phyloP scores from a whole-genome alignment of 2,797 vertebrate genomes.

The Podargus strigoides region DNA sequence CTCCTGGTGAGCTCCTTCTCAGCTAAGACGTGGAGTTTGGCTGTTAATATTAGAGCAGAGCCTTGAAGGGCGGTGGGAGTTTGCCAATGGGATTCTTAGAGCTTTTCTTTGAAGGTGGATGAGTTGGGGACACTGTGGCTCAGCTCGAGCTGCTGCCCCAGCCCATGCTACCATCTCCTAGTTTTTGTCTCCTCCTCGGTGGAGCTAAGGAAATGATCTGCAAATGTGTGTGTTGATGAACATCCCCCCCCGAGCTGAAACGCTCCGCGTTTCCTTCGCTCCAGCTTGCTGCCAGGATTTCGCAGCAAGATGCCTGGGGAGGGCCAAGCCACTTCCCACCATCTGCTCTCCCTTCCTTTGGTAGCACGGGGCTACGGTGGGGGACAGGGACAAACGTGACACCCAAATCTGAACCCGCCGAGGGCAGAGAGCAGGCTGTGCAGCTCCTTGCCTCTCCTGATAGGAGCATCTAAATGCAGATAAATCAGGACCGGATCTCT shows the following conservation, averaged over 20 bases:
- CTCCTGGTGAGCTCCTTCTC: neutral
- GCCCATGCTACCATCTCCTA: neutral
- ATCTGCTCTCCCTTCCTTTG: neutral
- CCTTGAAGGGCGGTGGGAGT: neutral
- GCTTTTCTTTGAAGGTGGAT: neutral
- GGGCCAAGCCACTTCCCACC: constrained; percentile 38
- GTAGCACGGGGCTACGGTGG: neutral
- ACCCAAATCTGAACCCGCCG: neutral
- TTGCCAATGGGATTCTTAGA: neutral
- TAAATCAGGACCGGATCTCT: accelerated
- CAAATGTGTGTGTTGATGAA: neutral
- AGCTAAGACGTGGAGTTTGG: neutral
- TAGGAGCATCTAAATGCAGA: neutral
- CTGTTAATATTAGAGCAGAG: neutral
- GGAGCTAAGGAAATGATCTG: neutral
- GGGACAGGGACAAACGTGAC: neutral
- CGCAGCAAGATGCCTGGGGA: neutral
- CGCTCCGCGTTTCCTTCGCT: neutral
- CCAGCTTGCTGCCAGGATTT: constrained; percentile 29
- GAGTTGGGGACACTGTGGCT: neutral
- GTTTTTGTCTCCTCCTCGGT: neutral
- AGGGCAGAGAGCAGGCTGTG: neutral
- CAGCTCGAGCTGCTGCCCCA: neutral
- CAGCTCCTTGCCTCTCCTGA: accelerated
- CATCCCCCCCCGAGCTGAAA: neutral